Base-by-base conservation (phyloP, 2,797 vertebrate genomes). In the Chelon auratus region DNA sequence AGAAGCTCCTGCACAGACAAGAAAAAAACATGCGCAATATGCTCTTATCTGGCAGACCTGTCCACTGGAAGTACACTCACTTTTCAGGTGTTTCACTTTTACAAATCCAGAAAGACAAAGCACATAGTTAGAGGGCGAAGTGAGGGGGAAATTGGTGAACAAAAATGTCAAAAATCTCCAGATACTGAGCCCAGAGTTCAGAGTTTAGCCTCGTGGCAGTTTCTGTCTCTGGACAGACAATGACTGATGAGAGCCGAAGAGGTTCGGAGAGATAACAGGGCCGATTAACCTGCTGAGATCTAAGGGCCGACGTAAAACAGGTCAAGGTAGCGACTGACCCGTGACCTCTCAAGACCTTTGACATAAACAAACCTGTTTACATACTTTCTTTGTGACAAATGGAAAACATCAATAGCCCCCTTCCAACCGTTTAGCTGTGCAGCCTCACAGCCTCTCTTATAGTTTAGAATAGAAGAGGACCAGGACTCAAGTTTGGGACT, bases 1-100 rank as follows among this genome's bases (percentile, higher is more conserved):
- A 50, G 45, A 64, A 26, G 62, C 72, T 72, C 39, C 45, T n/a
- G 52, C 39, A 13, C 40, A 11, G 24, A 74, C 17, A 56, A 22
- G 69, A 54, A 53, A 7, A 42, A 14, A 42, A 42, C 5, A 42
- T 4, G 14, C 48, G 43, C 42, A 39, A 2, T 12, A 15, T 56
- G 22, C 2, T 64, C 36, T 58, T 30, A 48, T 57, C 9, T 5
- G 24, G 15, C 24, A 42, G 55, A 57, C 22, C 43, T 9, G 15
- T 3, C 52, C 17, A 30, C 5, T 30, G 30, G 55, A 40, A 76
- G 37, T 0, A 2, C 18, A 3, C 9, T 59, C 39, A 22, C 11
- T 50, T 33, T 58, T 40, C 26, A 36, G 18, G 4, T 5, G 39
- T 59, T 37, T 20, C 40, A 13, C n/a, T 56, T 17, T n/a, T 12